Evolutionary conservation across 2,797 vertebrate genomes (phyloP).

Genomic region (Eleutherodactylus coqui): DNA sequence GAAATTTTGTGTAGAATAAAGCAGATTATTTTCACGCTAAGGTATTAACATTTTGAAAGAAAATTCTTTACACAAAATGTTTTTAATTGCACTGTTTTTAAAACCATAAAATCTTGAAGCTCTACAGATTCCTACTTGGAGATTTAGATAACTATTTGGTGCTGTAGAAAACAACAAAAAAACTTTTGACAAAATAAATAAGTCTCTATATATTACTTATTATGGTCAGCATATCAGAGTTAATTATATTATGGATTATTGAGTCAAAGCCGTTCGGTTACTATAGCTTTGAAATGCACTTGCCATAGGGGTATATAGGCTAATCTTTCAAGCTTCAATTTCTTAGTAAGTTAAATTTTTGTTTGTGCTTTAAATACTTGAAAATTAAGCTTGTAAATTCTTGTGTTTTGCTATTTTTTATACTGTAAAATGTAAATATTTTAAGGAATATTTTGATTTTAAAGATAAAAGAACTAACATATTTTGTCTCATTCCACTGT

Average conservation of each 20-base stretch:
- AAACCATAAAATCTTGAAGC: constrained; percentile 69
- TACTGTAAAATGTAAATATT: constrained; percentile 89
- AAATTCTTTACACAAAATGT: constrained; percentile 75
- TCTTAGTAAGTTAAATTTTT: constrained; percentile 74
- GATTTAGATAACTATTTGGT: background rate
- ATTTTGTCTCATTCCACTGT: constrained; percentile 78
- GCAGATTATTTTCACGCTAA: constrained; percentile 75
- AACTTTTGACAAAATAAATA: constrained; percentile 24
- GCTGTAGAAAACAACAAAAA: constrained; percentile 63
- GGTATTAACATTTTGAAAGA: constrained; percentile 72
- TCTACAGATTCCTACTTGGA: constrained; percentile 59
- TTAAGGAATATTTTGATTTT: constrained; percentile 88
- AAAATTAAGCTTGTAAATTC: constrained; percentile 85
- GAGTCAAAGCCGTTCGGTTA: constrained; percentile 63
- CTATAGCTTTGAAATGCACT: constrained; percentile 73
- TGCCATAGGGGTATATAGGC: constrained; percentile 70
- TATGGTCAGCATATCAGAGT: constrained; percentile 10
- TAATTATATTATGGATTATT: constrained; percentile 61
- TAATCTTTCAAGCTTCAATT: constrained; percentile 70
- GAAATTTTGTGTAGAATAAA: constrained; percentile 73
- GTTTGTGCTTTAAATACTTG: constrained; percentile 81
- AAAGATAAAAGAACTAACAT: constrained; percentile 82
- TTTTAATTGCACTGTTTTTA: constrained; percentile 79
- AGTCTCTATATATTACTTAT: constrained; percentile 11
- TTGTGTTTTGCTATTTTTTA: constrained; percentile 84